A percentile compares a stretch with the other conserved stretches of the same genome.
Evolutionary conservation across 1,140 invertebrate species (phyloP).

Genomic region (Lepidurus packardi): DNA sequence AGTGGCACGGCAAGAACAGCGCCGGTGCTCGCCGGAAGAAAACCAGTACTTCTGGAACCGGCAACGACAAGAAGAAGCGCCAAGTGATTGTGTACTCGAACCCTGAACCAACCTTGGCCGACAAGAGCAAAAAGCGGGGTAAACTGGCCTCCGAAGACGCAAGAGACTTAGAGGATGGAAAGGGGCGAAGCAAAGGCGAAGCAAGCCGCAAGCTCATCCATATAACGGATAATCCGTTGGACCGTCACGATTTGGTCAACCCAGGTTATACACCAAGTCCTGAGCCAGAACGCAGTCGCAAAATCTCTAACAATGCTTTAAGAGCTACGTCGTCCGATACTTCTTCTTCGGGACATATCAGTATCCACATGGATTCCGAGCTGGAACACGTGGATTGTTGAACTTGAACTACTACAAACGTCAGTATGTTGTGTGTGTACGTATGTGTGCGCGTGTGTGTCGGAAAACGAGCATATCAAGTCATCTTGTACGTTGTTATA

Average conservation of each 20-base stretch:
- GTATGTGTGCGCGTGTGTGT: not conserved
- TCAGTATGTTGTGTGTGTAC: not conserved
- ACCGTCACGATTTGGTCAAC: not conserved
- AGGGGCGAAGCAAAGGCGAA: not conserved
- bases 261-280: not conserved
- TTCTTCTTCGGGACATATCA: constrained; percentile 6
- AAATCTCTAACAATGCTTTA: constrained; percentile 5
- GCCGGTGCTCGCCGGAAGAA: not conserved
- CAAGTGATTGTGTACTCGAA: not conserved
- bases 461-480: not conserved
- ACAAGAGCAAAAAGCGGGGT: not conserved
- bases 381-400: not conserved
- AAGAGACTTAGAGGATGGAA: not conserved
- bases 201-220: not conserved
- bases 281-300: not conserved
- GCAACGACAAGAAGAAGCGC: not conserved
- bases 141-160: not conserved
- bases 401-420: not conserved
- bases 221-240: not conserved
- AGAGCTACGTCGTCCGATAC: not conserved
- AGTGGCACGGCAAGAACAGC: constrained; percentile 29
- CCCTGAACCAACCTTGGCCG: not conserved
- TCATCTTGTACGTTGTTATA: not conserved
- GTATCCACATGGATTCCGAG: constrained; percentile 13
- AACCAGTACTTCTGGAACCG: not conserved